Evolutionary conservation across 2,888 invertebrate genomes (phyloP).

Genomic region (Drosophila maculinotata): DNA sequence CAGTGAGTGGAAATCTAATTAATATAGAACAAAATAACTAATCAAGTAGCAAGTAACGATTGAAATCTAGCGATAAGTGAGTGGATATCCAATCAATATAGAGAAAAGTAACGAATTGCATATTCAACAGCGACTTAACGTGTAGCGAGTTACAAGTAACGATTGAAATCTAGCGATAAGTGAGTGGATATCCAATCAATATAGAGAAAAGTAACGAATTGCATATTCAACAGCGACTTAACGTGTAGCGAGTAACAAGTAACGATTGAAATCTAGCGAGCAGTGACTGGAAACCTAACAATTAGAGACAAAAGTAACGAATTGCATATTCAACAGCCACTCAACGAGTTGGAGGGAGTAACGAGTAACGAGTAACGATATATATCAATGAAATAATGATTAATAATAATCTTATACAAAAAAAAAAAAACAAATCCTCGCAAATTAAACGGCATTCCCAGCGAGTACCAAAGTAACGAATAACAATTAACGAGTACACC

Average conservation of each 20-base stretch:
- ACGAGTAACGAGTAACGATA: background rate
- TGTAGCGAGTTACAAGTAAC: constrained; percentile 2
- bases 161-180: background rate
- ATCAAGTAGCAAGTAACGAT: background rate
- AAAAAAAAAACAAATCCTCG: too few species aligned
- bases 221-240: background rate
- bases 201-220: background rate
- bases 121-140: background rate
- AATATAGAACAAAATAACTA: background rate
- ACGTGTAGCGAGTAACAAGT: constrained; percentile 3
- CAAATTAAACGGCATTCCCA: background rate
- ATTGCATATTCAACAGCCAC: background rate
- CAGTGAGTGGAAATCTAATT: constrained; percentile 5
- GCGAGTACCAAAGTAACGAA: constrained; percentile 8
- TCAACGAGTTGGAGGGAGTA: constrained; percentile 7
- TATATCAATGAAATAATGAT: too few species aligned
- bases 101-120: background rate
- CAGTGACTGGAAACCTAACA: background rate
- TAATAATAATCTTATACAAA: too few species aligned
- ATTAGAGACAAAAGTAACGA: background rate
- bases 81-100: background rate
- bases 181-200: background rate
- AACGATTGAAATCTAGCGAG: background rate
- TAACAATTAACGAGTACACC: background rate
- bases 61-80: background rate